These are phyloP conservation scores for Xiphias gladius DNA, from an alignment of 2,113 vertebrate genomes.

Conservation along the genomic window DNA sequence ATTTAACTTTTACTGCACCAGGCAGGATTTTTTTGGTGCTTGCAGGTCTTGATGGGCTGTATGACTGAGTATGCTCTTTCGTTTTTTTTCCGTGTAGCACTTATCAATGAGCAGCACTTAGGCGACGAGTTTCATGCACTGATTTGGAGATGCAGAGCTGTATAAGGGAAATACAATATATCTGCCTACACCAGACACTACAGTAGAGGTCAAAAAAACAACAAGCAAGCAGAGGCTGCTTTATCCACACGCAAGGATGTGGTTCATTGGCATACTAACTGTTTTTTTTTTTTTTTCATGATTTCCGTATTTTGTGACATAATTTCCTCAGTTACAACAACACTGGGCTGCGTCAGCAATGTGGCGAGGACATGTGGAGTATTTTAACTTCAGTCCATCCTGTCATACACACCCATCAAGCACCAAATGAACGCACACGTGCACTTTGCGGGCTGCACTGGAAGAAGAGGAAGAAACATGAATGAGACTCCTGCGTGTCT, in stretches of 20 bases:
- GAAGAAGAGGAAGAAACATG: not conserved
- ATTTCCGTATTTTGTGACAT: not conserved
- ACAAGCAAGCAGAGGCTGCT: not conserved
- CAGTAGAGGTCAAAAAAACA: conserved; percentile 5
- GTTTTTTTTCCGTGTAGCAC: conserved; percentile 2
- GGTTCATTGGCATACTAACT: conserved; percentile 1
- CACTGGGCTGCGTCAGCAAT: not conserved
- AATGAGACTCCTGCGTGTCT: not conserved
- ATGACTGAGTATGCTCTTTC: not conserved
- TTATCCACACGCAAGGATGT: not conserved
- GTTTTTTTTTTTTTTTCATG: not conserved
- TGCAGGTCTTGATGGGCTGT: not conserved
- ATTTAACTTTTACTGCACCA: not conserved
- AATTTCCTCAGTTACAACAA: not conserved
- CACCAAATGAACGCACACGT: conserved; percentile 24
- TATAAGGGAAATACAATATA: not conserved
- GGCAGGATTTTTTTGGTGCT: not conserved
- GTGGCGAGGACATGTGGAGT: not conserved
- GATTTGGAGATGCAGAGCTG: not conserved
- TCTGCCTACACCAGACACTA: not conserved
- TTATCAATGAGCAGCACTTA: not conserved
- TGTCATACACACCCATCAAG: not conserved
- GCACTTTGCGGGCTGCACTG: conserved; percentile 31
- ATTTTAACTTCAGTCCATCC: not conserved
- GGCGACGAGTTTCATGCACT: conserved; percentile 15